Base-by-base conservation (phyloP, 2,113 vertebrate genomes). In the Cyanoramphus novaezelandiae region DNA sequence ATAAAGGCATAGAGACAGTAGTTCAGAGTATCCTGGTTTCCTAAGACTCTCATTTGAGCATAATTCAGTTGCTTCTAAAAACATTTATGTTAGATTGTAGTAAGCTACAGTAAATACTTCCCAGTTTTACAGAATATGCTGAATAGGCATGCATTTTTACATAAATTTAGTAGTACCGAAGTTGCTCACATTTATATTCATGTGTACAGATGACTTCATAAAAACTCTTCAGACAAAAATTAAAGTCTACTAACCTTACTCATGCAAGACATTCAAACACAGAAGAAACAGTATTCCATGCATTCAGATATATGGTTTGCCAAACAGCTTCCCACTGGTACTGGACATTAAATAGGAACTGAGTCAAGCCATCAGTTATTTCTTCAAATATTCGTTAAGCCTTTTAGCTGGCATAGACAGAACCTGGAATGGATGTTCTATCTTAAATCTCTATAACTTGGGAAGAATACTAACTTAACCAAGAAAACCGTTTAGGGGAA, bases 1-100 rank as follows among this genome's bases (percentile, higher is more conserved):
- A 1, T 20, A 16, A 24, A 35, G 11, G 0, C 39, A 44, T 2
- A 35, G 49, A 52, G 33, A 47, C 4, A 43, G 8, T 39, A 33
- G 35, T 31, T 86, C 49, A n/a, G 20, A 69, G 39, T 59, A 92
- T n/a, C 44, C 44, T 50, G n/a, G 5, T 79, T 85, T 69, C 57
- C 50, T 55, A 53, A 43, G 67, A 82, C 63, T 59, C 33, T 71
- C 11, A 11, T 53, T 28, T 27, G 15, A 19, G 15, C 76, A 49
- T 33, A 28, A 71, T 23, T 24, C 33, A 46, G 7, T 12, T 67
- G 33, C 35, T 77, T 72, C 35, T n/a, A 55, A 50, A 76, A 78
- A 55, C 12, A n/a, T 8, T 31, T 1, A 14, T 11, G 5, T 69
- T 57, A 49, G 28, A 39, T 8, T 17, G 23, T 18, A 47, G 20